Evolutionary conservation across 2,888 invertebrate genomes (phyloP), one percentile per base, ranked within the genome.

Genomic region (Agrenia bidenticulata): DNA sequence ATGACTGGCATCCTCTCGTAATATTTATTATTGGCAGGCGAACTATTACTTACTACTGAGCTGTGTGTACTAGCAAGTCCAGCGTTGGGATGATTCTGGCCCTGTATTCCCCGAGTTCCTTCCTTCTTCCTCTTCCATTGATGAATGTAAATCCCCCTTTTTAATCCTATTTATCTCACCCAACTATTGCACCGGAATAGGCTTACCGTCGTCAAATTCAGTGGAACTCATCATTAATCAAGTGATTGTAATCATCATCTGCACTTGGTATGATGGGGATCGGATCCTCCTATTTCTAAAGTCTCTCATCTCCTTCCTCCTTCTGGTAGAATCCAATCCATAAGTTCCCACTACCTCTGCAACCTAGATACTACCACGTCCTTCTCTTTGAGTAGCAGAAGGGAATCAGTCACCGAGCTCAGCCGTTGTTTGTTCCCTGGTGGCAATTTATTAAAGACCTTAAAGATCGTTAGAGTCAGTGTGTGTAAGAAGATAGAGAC

Each of bases 121-220:
- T n/a, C n/a, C 32, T 32, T 11, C 32, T 32, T 45, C 19, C 45
- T 15, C 15, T 51, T 24, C 7, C 11, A 45, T 45, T 61, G 56
- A 58, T 58, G 66, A 51, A 58, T 58, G 54, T 32, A 58, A 62
- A 62, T 70, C 66, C 67, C 67, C 63, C 62, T 68, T 73, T 74
- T 74, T 73, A 74, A 74, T 74, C 74, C 73, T 70, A 73, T 74
- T 74, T 74, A 73, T 74, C 71, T 74, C 70, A 62, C 70, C 68
- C 70, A 51, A 64, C 66, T 64, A 67, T 68, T 69, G 63, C 64
- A 54, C 65, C 63, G 72, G 67, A 73, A 67, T 71, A 68, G 49
- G 70, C 69, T 66, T 66, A 69, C 66, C 70, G 69, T 73, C 70
- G 72, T 70, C 73, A 69, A 73, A 74, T 71, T 71, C 74, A 70